Conservation (phyloP, 2,888 invertebrate species). For the Pegoplata infirma region DNA sequence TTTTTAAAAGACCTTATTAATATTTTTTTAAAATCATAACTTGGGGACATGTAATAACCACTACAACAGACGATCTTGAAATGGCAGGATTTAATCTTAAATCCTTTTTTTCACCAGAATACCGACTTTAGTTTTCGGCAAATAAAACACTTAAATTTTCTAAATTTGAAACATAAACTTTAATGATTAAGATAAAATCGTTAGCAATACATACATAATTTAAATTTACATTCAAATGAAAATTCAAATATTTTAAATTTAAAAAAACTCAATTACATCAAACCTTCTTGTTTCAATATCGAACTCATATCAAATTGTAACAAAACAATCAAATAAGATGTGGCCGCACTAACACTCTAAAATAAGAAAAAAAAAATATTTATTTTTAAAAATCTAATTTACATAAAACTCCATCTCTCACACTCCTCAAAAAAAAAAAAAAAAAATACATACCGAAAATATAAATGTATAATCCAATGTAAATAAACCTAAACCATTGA, state of each 20-base stretch:
- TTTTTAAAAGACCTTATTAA: too few species aligned
- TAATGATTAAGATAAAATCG: slow-evolving; percentile 8
- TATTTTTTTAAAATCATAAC: too few species aligned
- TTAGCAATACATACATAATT: neutral
- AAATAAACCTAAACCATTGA: slow-evolving; percentile 77
- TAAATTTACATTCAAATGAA: neutral
- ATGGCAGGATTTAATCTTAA: too few species aligned
- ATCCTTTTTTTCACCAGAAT: too few species aligned
- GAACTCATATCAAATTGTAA: slow-evolving; percentile 77
- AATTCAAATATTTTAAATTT: neutral
- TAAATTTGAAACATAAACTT: too few species aligned
- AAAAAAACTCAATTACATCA: slow-evolving; percentile 56
- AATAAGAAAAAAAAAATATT: slow-evolving; percentile 13
- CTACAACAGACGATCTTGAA: too few species aligned
- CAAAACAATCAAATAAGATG: slow-evolving; percentile 77
- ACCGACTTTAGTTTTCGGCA: too few species aligned
- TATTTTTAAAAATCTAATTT: neutral
- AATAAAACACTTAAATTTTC: slow-evolving; percentile 7
- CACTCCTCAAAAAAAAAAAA: neutral
- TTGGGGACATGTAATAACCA: too few species aligned
- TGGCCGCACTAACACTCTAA: slow-evolving; percentile 77
- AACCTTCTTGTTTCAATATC: slow-evolving; percentile 72
- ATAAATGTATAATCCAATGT: slow-evolving; percentile 78
- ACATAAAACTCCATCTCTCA: neutral
- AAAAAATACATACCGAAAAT: slow-evolving; percentile 77